These are phyloP conservation scores for Urocolius indicus DNA, from an alignment of 2,113 vertebrate genomes.

Conservation along the genomic window DNA sequence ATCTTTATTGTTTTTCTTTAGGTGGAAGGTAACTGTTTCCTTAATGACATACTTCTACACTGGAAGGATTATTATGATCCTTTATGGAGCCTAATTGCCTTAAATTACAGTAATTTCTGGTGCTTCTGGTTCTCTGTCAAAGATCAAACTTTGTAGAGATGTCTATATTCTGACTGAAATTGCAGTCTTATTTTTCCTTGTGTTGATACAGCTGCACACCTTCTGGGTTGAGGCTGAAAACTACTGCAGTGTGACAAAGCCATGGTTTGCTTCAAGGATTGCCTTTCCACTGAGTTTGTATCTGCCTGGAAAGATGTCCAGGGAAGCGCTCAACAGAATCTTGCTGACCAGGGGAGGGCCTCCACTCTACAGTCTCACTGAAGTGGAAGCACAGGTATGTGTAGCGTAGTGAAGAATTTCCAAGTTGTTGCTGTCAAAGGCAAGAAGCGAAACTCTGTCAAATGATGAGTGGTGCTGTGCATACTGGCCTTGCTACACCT, in stretches of 20 bases:
- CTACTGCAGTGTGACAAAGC: slow-evolving; percentile 91
- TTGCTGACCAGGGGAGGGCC: slow-evolving; percentile 89
- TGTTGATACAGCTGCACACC: slow-evolving; percentile 88
- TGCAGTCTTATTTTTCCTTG: neutral
- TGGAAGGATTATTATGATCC: neutral
- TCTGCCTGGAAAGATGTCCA: slow-evolving; percentile 87
- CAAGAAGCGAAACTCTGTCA: neutral
- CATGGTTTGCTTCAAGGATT: slow-evolving; percentile 94
- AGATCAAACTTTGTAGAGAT: neutral
- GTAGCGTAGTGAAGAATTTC: neutral
- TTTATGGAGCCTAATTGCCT: neutral
- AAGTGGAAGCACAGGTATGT: slow-evolving; percentile 93
- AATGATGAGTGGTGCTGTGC: neutral
- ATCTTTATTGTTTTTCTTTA: neutral
- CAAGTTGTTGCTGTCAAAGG: neutral
- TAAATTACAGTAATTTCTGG: neutral
- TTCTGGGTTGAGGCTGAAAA: slow-evolving; percentile 98
- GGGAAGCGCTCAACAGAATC: slow-evolving; percentile 87
- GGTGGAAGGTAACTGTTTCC: neutral
- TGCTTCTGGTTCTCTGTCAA: neutral
- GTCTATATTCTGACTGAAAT: neutral
- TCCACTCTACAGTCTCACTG: slow-evolving; percentile 85
- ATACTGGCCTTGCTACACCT: neutral
- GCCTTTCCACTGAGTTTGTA: slow-evolving; percentile 92
- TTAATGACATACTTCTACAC: neutral